These are phyloP conservation scores for Pegoplata infirma DNA, from an alignment of 2,888 invertebrate species.

Conservation along the genomic window DNA sequence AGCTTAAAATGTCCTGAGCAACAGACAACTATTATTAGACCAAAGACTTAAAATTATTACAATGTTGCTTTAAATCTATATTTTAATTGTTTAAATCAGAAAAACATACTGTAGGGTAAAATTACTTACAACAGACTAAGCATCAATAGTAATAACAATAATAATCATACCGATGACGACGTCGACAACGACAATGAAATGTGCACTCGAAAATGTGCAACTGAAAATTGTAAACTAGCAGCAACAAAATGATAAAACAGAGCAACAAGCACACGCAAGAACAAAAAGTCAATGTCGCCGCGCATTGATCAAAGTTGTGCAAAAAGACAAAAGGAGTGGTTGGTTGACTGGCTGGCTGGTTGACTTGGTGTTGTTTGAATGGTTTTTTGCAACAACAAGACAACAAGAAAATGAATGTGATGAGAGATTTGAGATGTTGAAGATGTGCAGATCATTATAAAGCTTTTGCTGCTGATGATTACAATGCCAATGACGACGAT, in stretches of 20 bases:
- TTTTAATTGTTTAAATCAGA: too few species aligned
- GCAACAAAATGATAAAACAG: slow-evolving; percentile 56
- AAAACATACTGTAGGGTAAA: too few species aligned
- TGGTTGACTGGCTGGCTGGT: not conserved
- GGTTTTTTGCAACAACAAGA: slow-evolving; percentile 28
- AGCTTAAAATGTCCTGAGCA: too few species aligned
- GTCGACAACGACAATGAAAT: slow-evolving; percentile 40
- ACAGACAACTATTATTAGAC: too few species aligned
- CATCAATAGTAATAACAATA: slow-evolving; percentile 71
- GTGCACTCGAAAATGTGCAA: slow-evolving; percentile 35
- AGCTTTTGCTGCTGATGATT: slow-evolving; percentile 15
- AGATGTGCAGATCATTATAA: slow-evolving; percentile 57
- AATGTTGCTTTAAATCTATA: too few species aligned
- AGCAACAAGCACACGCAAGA: slow-evolving; percentile 48
- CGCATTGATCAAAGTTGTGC: slow-evolving; percentile 56
- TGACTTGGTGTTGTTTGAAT: not conserved
- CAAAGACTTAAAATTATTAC: too few species aligned
- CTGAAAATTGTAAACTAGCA: slow-evolving; percentile 11
- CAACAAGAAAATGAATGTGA: slow-evolving; percentile 51
- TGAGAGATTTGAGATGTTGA: slow-evolving; percentile 41
- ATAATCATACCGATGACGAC: slow-evolving; percentile 66
- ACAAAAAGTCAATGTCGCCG: slow-evolving; percentile 60
- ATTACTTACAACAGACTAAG: slow-evolving; percentile 66
- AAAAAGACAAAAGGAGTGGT: slow-evolving; percentile 22
- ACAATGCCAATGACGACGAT: slow-evolving; percentile 30